phyloP scores from a whole-genome alignment of 2,113 vertebrate genomes.

The Rallus limicola region DNA sequence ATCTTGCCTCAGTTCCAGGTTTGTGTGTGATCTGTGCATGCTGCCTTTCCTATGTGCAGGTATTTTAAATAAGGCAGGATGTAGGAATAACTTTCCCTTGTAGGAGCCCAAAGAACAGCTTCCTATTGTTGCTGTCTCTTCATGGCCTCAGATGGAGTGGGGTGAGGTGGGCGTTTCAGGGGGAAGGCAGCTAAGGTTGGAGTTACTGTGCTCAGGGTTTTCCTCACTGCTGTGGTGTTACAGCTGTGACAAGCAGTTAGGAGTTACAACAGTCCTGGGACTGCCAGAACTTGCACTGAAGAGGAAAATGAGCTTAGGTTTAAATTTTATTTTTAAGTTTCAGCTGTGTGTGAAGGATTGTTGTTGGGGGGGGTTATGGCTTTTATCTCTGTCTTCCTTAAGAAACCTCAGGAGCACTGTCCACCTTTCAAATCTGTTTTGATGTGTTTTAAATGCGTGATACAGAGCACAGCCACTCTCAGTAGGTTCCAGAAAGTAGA shows the following conservation, averaged over 20 bases:
- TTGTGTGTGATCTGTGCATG: background rate
- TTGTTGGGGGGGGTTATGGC: background rate
- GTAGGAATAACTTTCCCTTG: background rate
- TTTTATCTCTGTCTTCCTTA: constrained; percentile 18
- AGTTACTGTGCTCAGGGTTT: background rate
- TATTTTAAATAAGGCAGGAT: background rate
- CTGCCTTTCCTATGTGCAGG: background rate
- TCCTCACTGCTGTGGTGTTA: background rate
- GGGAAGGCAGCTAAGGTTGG: background rate
- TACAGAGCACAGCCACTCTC: background rate
- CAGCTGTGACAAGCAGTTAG: background rate
- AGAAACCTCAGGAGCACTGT: background rate
- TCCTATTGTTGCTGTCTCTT: background rate
- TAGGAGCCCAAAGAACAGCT: background rate
- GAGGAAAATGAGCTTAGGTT: background rate
- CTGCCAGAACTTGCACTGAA: background rate
- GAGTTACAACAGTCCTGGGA: background rate
- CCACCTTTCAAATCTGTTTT: constrained; percentile 9
- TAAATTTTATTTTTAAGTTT: constrained; percentile 11
- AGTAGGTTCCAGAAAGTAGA: background rate
- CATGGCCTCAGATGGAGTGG: background rate
- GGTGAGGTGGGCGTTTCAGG: background rate
- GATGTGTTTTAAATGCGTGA: background rate
- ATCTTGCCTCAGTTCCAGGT: background rate
- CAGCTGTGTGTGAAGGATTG: background rate